These are phyloP conservation scores for Synanthedon vespiformis DNA, from an alignment of 2,888 invertebrate genomes.

Conservation along the genomic window DNA sequence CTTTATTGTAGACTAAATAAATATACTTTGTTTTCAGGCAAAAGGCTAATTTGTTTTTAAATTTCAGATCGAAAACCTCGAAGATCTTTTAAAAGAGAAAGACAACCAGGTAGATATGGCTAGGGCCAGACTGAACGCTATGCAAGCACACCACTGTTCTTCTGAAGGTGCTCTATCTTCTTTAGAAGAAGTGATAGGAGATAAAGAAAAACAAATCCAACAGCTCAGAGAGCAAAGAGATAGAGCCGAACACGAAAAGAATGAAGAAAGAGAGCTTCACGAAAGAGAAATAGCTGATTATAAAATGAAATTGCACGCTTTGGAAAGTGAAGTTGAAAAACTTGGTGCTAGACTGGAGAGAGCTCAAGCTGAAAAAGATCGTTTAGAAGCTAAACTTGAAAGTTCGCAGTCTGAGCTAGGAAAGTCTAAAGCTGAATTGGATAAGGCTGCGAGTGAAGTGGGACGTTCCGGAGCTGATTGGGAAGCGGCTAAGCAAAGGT, in stretches of 20 bases:
- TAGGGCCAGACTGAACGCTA: slow-evolving; percentile 87
- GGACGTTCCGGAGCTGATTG: slow-evolving; percentile 91
- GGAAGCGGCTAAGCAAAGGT: slow-evolving; percentile 85
- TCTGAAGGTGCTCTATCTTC: slow-evolving; percentile 93
- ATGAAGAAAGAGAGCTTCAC: slow-evolving; percentile 94
- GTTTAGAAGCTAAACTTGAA: slow-evolving; percentile 90
- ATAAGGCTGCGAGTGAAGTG: slow-evolving; percentile 90
- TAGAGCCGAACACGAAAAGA: slow-evolving; percentile 94
- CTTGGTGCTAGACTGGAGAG: slow-evolving; percentile 87
- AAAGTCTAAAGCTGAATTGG: slow-evolving; percentile 93
- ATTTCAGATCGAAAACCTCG: slow-evolving; percentile 94
- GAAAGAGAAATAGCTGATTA: slow-evolving; percentile 95
- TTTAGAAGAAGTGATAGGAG: slow-evolving; percentile 94
- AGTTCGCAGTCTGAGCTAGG: slow-evolving; percentile 93
- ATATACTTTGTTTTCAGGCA: neutral
- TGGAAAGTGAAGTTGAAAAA: slow-evolving; percentile 93
- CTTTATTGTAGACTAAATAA: slow-evolving; percentile 4
- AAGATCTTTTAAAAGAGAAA: slow-evolving; percentile 96
- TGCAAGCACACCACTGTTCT: slow-evolving; percentile 95
- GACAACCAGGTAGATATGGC: slow-evolving; percentile 98
- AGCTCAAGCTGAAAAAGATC: slow-evolving; percentile 90
- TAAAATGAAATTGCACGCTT: slow-evolving; percentile 91
- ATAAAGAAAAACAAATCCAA: slow-evolving; percentile 97
- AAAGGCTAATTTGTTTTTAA: neutral
- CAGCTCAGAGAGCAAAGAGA: slow-evolving; percentile 95